A percentile compares a stretch with the other conserved stretches of the same genome.
Conservation (phyloP, 2,888 invertebrate genomes). For the Eupithecia pulchellata region DNA sequence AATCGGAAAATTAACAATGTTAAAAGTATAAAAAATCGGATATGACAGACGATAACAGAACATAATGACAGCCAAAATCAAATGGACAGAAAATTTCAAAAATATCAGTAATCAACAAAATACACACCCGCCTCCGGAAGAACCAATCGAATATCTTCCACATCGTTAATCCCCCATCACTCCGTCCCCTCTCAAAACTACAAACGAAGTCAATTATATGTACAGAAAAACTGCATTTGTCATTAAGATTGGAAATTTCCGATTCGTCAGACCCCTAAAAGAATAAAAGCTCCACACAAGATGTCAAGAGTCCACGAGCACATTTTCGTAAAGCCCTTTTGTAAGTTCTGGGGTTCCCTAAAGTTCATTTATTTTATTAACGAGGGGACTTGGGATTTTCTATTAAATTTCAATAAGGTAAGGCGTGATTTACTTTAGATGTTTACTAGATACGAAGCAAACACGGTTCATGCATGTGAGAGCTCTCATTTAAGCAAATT, state of each 20-base stretch:
- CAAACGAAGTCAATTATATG: conserved; percentile 66
- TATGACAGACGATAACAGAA: too few relatives aligned
- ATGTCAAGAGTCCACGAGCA: background rate
- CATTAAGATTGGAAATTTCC: conserved; percentile 58
- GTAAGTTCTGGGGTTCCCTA: background rate
- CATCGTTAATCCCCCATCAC: background rate
- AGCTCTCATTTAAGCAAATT: too few relatives aligned
- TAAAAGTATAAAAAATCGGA: too few relatives aligned
- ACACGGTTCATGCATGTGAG: too few relatives aligned
- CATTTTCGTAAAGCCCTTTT: background rate
- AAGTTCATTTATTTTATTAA: conserved; percentile 1
- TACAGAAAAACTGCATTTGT: conserved; percentile 61
- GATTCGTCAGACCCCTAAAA: conserved; percentile 45
- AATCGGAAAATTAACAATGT: too few relatives aligned
- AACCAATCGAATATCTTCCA: background rate
- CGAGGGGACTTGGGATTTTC: background rate
- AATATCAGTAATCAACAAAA: too few relatives aligned
- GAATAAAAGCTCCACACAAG: conserved; percentile 45
- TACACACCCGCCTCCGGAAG: background rate
- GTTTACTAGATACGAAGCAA: too few relatives aligned
- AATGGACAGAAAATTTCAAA: background rate
- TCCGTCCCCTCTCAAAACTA: conserved; percentile 23
- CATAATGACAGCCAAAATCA: too few relatives aligned
- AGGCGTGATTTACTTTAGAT: background rate
- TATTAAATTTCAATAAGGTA: conserved; percentile 8